Conservation (phyloP, 2,797 vertebrate genomes). For the Thamnophis elegans region DNA sequence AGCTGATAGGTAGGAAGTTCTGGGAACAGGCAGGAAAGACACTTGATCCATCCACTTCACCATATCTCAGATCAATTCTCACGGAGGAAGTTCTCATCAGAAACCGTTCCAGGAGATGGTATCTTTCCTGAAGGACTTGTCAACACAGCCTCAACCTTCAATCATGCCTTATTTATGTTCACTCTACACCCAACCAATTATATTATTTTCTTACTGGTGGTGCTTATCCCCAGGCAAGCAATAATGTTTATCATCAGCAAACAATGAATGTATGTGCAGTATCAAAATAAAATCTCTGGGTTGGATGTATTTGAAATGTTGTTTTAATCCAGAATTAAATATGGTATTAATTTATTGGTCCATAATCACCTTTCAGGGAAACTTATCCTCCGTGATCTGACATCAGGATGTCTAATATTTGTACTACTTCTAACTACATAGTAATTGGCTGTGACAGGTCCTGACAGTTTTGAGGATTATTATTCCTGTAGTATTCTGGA, state of each 20-base stretch:
- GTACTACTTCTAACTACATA: neutral
- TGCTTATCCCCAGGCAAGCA: neutral
- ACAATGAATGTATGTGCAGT: neutral
- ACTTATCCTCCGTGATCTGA: neutral
- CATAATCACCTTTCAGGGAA: neutral
- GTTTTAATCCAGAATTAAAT: neutral
- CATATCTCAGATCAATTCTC: neutral
- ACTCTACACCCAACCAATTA: neutral
- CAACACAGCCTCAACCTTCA: slow-evolving; percentile 7
- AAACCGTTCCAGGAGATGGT: neutral
- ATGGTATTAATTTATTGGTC: neutral
- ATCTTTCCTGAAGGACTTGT: neutral
- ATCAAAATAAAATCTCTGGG: neutral
- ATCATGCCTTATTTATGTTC: neutral
- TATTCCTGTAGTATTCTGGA: neutral
- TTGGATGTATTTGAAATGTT: neutral
- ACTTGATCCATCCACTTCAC: neutral
- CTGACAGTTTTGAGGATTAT: neutral
- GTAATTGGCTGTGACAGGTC: neutral
- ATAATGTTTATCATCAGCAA: neutral
- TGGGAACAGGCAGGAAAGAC: neutral
- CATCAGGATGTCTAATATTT: neutral
- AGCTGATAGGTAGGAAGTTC: neutral
- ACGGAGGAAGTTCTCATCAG: neutral
- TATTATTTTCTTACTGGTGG: neutral